Percentiles rank a stretch among this genome's conserved stretches.
Conservation (phyloP, 2,888 invertebrate genomes). For the Panzeria rudis region DNA sequence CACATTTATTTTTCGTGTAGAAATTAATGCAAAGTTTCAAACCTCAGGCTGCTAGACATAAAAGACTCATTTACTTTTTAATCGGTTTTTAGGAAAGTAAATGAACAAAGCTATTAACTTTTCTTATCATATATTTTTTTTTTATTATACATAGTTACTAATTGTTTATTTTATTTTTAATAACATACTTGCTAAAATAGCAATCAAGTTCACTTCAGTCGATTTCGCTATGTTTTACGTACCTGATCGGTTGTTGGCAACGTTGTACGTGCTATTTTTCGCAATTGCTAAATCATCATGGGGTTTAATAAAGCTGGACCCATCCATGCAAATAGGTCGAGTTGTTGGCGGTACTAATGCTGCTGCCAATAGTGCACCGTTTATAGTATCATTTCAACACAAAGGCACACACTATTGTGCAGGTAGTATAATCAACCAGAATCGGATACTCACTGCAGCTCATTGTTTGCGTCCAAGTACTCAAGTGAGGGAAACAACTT, state of each 20-base stretch:
- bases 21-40: no score
- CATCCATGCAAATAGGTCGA: constrained; percentile 73
- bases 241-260: not conserved
- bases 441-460: constrained; percentile 82
- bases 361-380: constrained; percentile 78
- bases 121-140: constrained; percentile 3
- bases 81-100: not conserved
- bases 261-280: constrained; percentile 26
- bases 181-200: not conserved
- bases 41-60: no score
- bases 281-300: constrained; percentile 24
- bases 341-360: constrained; percentile 79
- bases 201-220: not conserved
- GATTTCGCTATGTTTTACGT: constrained; percentile 43
- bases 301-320: constrained; percentile 49
- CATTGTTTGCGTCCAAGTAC: constrained; percentile 78
- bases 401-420: constrained; percentile 79
- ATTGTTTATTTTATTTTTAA: not conserved
- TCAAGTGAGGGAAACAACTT: constrained; percentile 76
- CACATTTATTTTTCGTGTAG: no score
- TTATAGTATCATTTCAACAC: constrained; percentile 80
- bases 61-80: no score
- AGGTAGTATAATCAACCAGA: constrained; percentile 79
- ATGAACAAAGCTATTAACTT: not conserved
- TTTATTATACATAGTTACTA: not conserved